Percentiles rank a stretch among this genome's conserved stretches.
These are phyloP conservation scores for Galeopterus variegatus DNA, from an alignment of 2,113 vertebrate species.

Conservation along the genomic window DNA sequence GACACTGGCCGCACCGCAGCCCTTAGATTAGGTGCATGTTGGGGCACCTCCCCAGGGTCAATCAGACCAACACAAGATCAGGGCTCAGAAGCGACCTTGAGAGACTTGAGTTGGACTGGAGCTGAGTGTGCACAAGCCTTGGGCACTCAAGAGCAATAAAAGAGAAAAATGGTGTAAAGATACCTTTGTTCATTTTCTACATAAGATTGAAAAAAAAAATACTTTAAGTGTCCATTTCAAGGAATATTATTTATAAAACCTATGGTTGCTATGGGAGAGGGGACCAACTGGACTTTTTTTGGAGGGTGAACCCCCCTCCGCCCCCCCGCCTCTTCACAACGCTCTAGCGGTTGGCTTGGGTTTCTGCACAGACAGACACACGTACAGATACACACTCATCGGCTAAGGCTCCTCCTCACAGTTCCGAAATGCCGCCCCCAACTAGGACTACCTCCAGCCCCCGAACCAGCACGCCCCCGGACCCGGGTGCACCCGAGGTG, in stretches of 20 bases:
- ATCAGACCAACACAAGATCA: not conserved
- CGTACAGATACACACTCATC: not conserved
- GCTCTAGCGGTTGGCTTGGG: not conserved
- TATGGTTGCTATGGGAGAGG: not conserved
- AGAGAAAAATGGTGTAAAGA: not conserved
- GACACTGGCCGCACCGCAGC: not conserved
- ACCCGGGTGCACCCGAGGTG: too few relatives aligned
- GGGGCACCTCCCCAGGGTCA: not conserved
- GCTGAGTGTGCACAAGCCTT: not conserved
- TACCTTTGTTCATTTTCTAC: not conserved
- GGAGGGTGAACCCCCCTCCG: not conserved
- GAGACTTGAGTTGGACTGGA: not conserved
- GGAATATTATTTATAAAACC: conserved; percentile 6
- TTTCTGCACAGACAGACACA: not conserved
- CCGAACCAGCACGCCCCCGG: not conserved
- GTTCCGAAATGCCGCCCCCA: not conserved
- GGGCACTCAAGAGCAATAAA: not conserved
- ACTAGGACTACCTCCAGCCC: not conserved
- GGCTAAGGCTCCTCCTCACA: not conserved
- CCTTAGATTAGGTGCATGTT: not conserved
- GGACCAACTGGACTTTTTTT: not conserved
- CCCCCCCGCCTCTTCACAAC: too few relatives aligned
- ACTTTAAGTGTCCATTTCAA: not conserved
- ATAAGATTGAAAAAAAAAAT: not conserved
- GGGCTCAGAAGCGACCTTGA: not conserved